A percentile compares a stretch with the other conserved stretches of the same genome.
phyloP scores from a whole-genome alignment of 2,113 vertebrate species.

The Nothocercus nigrocapillus region DNA sequence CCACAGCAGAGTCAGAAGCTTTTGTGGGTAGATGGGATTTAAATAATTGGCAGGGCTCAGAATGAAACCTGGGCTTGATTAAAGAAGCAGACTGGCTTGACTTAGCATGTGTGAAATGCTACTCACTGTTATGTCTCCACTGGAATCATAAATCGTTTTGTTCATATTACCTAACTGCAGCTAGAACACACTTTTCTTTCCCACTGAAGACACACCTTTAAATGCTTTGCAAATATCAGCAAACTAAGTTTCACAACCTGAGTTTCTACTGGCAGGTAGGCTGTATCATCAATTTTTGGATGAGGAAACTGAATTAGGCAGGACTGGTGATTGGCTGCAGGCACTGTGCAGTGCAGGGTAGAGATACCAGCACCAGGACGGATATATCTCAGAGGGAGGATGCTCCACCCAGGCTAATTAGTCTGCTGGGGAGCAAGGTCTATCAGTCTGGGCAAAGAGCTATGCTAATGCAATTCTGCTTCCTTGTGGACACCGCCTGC shows the following conservation, averaged over 20 bases:
- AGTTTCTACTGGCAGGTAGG: slow-evolving; percentile 59
- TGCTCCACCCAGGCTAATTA: slow-evolving; percentile 44
- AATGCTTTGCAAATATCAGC: slow-evolving; percentile 64
- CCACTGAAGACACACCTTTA: slow-evolving; percentile 50
- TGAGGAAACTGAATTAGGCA: slow-evolving; percentile 47
- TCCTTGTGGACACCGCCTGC: neutral
- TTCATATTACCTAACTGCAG: neutral
- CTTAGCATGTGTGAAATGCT: neutral
- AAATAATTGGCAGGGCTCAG: slow-evolving; percentile 15
- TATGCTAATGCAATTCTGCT: neutral
- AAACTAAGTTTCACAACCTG: slow-evolving; percentile 56
- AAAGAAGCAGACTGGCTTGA: neutral
- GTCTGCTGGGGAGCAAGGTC: neutral
- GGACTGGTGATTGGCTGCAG: slow-evolving; percentile 14
- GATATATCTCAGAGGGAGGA: neutral
- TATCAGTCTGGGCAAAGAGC: neutral
- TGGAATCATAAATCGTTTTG: neutral
- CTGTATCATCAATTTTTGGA: slow-evolving; percentile 50
- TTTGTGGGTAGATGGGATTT: slow-evolving; percentile 16
- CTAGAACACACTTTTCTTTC: neutral
- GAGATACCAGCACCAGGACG: neutral
- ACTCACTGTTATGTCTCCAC: neutral
- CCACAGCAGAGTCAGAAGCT: neutral
- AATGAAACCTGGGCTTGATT: neutral
- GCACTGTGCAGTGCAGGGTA: neutral